Evolutionary conservation across 2,113 vertebrate genomes (phyloP).

Genomic region (Tylochromis polylepis): DNA sequence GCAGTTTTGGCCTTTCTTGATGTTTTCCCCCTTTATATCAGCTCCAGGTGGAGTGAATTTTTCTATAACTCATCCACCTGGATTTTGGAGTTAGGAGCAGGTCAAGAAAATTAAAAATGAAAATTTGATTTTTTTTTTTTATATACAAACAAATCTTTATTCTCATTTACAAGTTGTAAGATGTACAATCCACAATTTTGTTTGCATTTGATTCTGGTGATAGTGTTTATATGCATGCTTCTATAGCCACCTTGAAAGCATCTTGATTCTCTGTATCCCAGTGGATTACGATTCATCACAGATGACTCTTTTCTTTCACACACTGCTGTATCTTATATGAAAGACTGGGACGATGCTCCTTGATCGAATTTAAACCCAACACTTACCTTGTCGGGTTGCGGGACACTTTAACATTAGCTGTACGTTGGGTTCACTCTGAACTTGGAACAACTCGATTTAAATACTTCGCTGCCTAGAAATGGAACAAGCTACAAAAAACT

Average conservation of each 20-base stretch:
- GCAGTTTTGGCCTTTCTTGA: not conserved
- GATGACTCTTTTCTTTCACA: not conserved
- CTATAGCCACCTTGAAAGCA: not conserved
- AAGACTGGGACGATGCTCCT: not conserved
- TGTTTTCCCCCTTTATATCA: accelerated
- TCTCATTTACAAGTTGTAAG: not conserved
- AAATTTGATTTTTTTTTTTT: not conserved
- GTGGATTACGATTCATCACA: not conserved
- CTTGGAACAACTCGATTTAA: not conserved
- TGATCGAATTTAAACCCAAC: not conserved
- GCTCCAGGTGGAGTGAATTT: not conserved
- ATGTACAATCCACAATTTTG: not conserved
- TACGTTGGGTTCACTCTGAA: not conserved
- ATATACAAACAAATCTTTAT: not conserved
- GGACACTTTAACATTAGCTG: not conserved
- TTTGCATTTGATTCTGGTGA: not conserved
- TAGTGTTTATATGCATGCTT: not conserved
- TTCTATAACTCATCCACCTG: not conserved
- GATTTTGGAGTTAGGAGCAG: not conserved
- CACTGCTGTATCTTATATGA: not conserved
- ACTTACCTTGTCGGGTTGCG: accelerated
- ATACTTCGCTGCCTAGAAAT: not conserved
- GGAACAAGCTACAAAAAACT: not conserved
- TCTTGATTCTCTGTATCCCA: not conserved
- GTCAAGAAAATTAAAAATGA: not conserved